These are phyloP conservation scores for Drosophila sucinea DNA, from an alignment of 1,140 invertebrate species.

Conservation along the genomic window DNA sequence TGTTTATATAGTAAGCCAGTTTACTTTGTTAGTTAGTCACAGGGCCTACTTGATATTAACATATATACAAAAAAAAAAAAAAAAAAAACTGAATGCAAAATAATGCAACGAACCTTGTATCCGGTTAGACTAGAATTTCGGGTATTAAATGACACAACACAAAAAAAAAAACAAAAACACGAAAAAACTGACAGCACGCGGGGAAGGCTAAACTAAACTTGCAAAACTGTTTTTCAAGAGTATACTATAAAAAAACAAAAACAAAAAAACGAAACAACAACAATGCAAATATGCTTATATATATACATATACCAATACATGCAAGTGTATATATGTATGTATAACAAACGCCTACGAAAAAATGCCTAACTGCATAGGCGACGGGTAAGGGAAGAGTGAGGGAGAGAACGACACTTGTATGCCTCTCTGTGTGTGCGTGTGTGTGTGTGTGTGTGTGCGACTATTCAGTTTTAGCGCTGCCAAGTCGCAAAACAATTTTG, in stretches of 20 bases:
- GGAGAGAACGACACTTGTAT: slow-evolving; percentile 67
- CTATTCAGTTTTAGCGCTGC: slow-evolving; percentile 70
- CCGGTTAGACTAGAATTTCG: slow-evolving; percentile 82
- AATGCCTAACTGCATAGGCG: slow-evolving; percentile 72
- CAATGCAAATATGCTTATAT: slow-evolving; percentile 26
- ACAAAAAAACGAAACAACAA: slow-evolving; percentile 10
- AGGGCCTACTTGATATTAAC: slow-evolving; percentile 10
- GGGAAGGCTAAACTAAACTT: slow-evolving; percentile 62
- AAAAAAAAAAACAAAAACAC: slow-evolving; percentile 30
- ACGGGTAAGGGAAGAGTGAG: background rate
- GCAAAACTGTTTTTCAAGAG: slow-evolving; percentile 33
- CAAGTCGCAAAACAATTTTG: slow-evolving; percentile 68
- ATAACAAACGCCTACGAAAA: slow-evolving; percentile 72
- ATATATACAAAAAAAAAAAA: background rate
- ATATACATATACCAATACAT: slow-evolving; percentile 1
- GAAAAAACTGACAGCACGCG: slow-evolving; percentile 11
- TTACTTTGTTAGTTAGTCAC: slow-evolving; percentile 12
- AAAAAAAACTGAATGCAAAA: slow-evolving; percentile 64
- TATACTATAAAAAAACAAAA: slow-evolving; percentile 17
- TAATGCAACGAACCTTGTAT: slow-evolving; percentile 82
- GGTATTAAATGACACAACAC: slow-evolving; percentile 75
- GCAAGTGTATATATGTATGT: slow-evolving; percentile 6
- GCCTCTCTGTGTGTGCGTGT: slow-evolving; percentile 29
- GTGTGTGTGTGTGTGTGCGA: slow-evolving; percentile 41
- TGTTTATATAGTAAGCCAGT: slow-evolving; percentile 1